Base-by-base conservation (phyloP, 2,797 vertebrate species). In the Neostethus bicornis region DNA sequence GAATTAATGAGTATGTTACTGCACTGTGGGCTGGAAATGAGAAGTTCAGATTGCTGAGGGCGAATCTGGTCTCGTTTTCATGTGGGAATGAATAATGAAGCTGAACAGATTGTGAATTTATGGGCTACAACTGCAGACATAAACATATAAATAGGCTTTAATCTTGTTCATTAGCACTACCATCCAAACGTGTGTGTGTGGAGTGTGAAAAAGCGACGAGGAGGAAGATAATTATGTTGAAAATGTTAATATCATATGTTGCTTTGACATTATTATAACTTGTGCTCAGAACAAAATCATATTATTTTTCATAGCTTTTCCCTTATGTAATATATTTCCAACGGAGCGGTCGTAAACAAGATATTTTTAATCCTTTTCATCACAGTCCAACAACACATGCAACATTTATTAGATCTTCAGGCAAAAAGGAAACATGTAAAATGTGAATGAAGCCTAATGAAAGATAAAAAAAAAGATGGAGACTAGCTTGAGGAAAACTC, bases 1-100 rank as follows among this genome's bases (percentile, higher is more conserved):
- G 76, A 79, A 82, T 78, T 84, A 80, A 86, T 79, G 79, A 81
- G 74, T 43, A 67, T 78, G 70, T 80, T 66, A 73, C 70, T 24
- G 51, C 67, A 54, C 52, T 24, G 61, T 51, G 52, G 51, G 61
- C 50, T 70, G 70, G 69, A 71, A 76, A 79, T 77, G 72, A 71
- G 70, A 62, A 63, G 66, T 63, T 66, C 41, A 55, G 50, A 35
- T 59, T 26, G 70, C 81, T 50, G n/a, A 48, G 70, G 74, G 72
- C 32, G 1, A 71, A 63, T 72, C 45, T 34, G 29, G 61, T 41
- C 42, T 21, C 4, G 45, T 34, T 20, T 52, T 61, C 54, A 65
- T 38, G 58, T 34, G 41, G 56, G 25, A 7, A 64, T 66, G 69
- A 73, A 77, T 70, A 73, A 84, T 70, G 65, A 78, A 66, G 52